Base-by-base conservation (phyloP, 2,797 vertebrate species). In the Ambastaia sidthimunki region DNA sequence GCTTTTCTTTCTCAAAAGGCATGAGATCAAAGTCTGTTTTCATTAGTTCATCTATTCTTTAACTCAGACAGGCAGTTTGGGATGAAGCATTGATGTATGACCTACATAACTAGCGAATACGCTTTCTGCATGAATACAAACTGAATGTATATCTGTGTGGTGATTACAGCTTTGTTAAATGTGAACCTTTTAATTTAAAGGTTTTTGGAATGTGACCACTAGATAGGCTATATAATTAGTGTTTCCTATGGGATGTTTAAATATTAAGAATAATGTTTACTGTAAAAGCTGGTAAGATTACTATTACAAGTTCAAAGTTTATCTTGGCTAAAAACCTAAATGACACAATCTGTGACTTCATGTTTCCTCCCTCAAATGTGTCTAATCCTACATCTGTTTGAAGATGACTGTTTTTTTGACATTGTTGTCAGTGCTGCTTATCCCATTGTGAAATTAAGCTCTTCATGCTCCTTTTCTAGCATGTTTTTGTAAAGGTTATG, bases 21-120 rank as follows among this genome's bases (percentile, higher is more conserved):
- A 44, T 34, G 47, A 67, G 71, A 82, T 84, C 80, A 84, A 80
- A 82, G 77, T 66, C 68, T 28, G 65, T 66, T 82, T 82, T 73
- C 54, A 63, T 76, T 71, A 23, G 67, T 79, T 80, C 37, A 68
- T 83, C 28, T 76, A 44, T 76, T 76, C 83, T 77, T 76, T 63
- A 73, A 76, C 44, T 55, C 48, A 23, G 70, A 48, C 18, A 68
- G 63, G 69, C 75, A 41, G 28, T 69, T 34, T 37, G 23, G 65
- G 50, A 74, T 70, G 54, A 74, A 55, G 57, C 66, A 54, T 47
- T 70, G 75, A 78, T 63, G n/a, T 72, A 62, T 81, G 81, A 59
- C 48, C 71, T 85, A 78, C 66, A 78, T 85, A 74, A 68, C 18
- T 71, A 67, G 21, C 55, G 71, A 76, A 60, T 41, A 55, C 55